Evolutionary conservation across 2,888 invertebrate species (phyloP), one percentile per base, ranked within the genome.

Genomic region (Heteromyza rotundicornis): DNA sequence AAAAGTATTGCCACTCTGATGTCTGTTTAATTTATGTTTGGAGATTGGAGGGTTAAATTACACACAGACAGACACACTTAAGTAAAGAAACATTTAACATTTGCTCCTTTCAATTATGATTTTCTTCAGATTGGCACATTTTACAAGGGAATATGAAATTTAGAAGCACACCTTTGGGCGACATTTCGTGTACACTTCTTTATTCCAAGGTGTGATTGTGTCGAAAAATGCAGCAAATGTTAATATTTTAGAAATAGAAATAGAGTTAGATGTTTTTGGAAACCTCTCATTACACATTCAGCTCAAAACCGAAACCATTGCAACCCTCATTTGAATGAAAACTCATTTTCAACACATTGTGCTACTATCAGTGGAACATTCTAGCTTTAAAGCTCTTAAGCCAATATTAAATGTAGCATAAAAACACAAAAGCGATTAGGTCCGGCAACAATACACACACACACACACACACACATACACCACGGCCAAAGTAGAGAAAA

Each of bases 331-430:
- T 47, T 47, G 47, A 17, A 47, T 47, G 47, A 3, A 3, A 7
- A n/a, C 5, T 3, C n/a, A 3, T 3, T n/a, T 40, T n/a, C 40
- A 40, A n/a, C n/a, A 40, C 40, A 12, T 40, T 40, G 3, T 3
- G n/a, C n/a, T n/a, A 14, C 40, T 40, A 64, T 70, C 64, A 65
- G 68, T 72, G 71, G 63, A 74, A 75, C 70, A 78, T 72, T 74
- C 68, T 76, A 77, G 72, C 79, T 78, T 77, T 77, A 79, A 79
- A 79, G 79, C 79, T 79, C 74, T 79, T 79, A 79, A 79, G 79
- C 79, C 79, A 79, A 79, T 76, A 79, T 79, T 79, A 78, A 79
- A 79, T 79, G 79, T 79, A 78, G 79, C 79, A 79, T 79, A 78
- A 79, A 79, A 79, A 79, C 75, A 78, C 79, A 79, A 79, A 78